Conservation (phyloP, 2,797 vertebrate genomes). For the Arremon brunneinucha region DNA sequence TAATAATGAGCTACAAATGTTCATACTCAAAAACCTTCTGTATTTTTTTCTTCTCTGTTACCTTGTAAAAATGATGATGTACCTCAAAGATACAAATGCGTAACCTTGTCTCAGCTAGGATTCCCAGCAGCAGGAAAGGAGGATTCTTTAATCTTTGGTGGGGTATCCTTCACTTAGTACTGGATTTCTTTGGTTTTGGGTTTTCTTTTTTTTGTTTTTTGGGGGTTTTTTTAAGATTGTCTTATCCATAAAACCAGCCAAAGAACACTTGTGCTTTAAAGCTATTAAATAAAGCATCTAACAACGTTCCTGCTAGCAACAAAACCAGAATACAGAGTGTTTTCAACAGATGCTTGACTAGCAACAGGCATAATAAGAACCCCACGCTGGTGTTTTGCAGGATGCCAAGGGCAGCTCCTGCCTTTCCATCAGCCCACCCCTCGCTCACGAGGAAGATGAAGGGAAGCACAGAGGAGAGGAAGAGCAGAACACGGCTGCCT, state of each 20-base stretch:
- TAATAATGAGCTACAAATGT: background rate
- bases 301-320: background rate
- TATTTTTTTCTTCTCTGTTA: background rate
- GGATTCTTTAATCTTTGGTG: background rate
- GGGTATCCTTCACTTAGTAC: background rate
- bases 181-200: background rate
- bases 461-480: slow-evolving; percentile 27
- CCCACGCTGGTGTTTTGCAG: background rate
- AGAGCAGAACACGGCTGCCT: slow-evolving; percentile 42
- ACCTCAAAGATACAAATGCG: background rate
- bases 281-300: background rate
- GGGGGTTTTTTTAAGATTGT: background rate
- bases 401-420: background rate
- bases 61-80: background rate
- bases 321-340: background rate
- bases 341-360: slow-evolving; percentile 22
- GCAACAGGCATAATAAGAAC: background rate
- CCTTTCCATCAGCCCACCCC: background rate
- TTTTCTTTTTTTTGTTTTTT: background rate
- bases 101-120: background rate
- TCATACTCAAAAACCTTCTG: background rate
- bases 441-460: background rate
- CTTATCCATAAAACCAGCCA: slow-evolving; percentile 31
- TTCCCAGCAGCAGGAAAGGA: background rate
- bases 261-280: slow-evolving; percentile 10